Base-by-base conservation (phyloP, 1,140 invertebrate genomes). In the Saccostrea cuccullata region DNA sequence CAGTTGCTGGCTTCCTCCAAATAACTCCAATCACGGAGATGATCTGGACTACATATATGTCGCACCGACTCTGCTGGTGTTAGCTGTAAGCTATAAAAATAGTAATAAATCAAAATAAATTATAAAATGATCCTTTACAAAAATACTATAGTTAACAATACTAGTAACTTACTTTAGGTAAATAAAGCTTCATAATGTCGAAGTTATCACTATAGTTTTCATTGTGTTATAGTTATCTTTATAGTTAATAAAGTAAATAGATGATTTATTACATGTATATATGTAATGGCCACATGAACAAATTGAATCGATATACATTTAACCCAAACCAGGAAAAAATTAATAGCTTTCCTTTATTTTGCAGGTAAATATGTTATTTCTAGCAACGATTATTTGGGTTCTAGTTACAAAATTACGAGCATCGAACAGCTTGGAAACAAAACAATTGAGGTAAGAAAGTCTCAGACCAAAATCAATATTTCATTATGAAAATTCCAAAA, bases 381-480 rank as follows among this genome's bases (percentile, higher is more conserved):
- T 99, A 40, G 96, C 90, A 97, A 97, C 97, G 94, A 98, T 99
- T 91, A 98, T 99, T 97, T 98, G 98, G 97, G 98, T 98, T 26
- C 95, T 99, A 77, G 98, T 99, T 91, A 99, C 98, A 12, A 98
- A 99, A 93, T 95, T 98, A 17, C 96, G 97, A 83, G 98, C 97
- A 4, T 97, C 97, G 11, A 98, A 97, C 91, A 98, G 96, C 0
- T 95, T 97, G 30, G 98, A 98, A 94, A 98, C 97, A 0, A 97
- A 98, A 90, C 98, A 98, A 94, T 96, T 97, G 13, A 96, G 97
- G 97, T 97, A 94, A 96, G 87, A 17, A 47, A 47, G 47, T 47
- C 9, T 47, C 47, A 8, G 9, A 47, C 5, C 6, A 47, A 47
- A 47, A 47, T 47, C 47, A 47, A 47, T 8, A 47, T 47, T 47